Conservation (phyloP, 2,888 invertebrate genomes). For the Patella ulyssiponensis region DNA sequence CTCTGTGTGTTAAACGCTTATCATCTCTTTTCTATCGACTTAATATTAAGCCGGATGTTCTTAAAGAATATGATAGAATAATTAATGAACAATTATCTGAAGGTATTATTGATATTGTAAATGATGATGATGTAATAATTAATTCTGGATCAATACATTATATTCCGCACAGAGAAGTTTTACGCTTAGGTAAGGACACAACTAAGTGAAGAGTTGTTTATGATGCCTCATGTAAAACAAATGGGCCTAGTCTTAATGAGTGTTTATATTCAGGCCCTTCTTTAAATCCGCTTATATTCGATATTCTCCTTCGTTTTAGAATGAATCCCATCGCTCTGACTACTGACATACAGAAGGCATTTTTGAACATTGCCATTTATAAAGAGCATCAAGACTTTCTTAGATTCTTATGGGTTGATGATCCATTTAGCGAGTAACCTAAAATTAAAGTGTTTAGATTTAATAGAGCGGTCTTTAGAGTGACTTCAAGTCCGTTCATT, state of each 20-base stretch:
- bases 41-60: background rate
- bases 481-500: background rate
- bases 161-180: background rate
- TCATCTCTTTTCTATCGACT: background rate
- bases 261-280: background rate
- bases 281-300: background rate
- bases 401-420: background rate
- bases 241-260: background rate
- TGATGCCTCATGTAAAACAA: background rate
- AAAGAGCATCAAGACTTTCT: background rate
- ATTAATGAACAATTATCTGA: background rate
- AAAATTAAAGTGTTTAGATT: background rate
- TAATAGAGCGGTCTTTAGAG: background rate
- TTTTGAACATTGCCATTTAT: background rate
- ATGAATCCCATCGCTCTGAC: background rate
- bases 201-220: background rate
- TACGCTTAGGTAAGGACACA: background rate
- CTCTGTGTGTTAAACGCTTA: background rate
- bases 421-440: background rate
- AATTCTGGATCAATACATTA: background rate
- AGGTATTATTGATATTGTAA: conserved; percentile 4
- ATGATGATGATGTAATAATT: background rate
- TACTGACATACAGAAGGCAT: background rate
- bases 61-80: background rate
- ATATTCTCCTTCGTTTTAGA: background rate